Evolutionary conservation across 2,888 invertebrate genomes (phyloP).

Genomic region (Drosophila aldrichi): DNA sequence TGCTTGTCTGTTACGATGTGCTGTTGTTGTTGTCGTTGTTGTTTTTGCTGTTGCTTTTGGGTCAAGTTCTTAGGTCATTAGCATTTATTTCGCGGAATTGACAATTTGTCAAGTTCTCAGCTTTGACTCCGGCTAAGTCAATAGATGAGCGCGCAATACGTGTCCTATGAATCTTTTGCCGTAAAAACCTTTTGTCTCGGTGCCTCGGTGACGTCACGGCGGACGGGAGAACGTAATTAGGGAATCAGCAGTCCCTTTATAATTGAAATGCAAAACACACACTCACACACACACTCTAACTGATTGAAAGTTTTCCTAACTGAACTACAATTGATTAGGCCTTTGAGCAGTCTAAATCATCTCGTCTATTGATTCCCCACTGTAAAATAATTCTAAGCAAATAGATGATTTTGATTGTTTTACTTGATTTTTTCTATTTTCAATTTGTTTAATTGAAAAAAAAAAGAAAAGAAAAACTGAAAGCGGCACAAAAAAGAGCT

Average conservation of each 20-base stretch:
- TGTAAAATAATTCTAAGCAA: slow-evolving; percentile 3
- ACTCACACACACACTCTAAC: neutral
- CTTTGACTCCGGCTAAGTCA: slow-evolving; percentile 29
- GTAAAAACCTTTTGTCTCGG: neutral
- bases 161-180: slow-evolving; percentile 5
- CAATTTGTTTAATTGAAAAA: slow-evolving; percentile 9
- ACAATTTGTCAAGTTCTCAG: slow-evolving; percentile 56
- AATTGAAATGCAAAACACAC: slow-evolving; percentile 25
- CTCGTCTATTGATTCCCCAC: neutral
- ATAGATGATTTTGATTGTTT: neutral
- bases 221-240: slow-evolving; percentile 7
- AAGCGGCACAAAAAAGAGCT: neutral
- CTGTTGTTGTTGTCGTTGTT: neutral
- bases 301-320: neutral
- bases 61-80: slow-evolving; percentile 44
- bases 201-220: slow-evolving; percentile 6
- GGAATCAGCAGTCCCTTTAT: slow-evolving; percentile 7
- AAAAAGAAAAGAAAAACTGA: too few relatives aligned
- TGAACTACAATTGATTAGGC: neutral
- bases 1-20: neutral
- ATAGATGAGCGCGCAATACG: slow-evolving; percentile 36
- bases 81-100: slow-evolving; percentile 55
- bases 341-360: slow-evolving; percentile 1
- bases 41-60: slow-evolving; percentile 13
- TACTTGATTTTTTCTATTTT: neutral